phyloP scores from a whole-genome alignment of 2,797 vertebrate genomes.

The Epinephelus coioides region DNA sequence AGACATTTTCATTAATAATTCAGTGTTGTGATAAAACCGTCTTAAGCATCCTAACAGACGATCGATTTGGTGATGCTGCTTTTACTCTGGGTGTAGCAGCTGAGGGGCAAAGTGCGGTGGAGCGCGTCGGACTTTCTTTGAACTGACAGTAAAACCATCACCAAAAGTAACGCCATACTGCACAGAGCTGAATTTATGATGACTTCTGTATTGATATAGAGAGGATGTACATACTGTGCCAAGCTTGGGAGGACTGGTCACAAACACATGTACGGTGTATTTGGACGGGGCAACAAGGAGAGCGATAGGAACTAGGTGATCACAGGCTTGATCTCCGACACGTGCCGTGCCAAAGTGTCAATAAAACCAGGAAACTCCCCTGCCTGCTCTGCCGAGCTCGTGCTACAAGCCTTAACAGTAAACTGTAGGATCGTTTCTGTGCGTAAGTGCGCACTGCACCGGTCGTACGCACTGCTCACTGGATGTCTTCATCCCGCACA shows the following conservation, averaged over 20 bases:
- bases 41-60: not conserved
- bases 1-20: constrained; percentile 30
- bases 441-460: constrained; percentile 74
- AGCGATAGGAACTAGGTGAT: not conserved
- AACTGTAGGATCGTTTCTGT: not conserved
- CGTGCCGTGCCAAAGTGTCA: not conserved
- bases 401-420: not conserved
- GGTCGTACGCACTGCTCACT: constrained; percentile 38
- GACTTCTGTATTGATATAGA: not conserved
- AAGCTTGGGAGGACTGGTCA: too few relatives aligned
- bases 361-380: not conserved
- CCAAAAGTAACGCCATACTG: not conserved
- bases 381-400: not conserved
- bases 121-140: constrained; percentile 22
- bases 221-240: not conserved
- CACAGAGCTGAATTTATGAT: not conserved
- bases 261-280: not conserved
- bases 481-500: constrained; percentile 20
- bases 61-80: not conserved
- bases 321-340: too few relatives aligned
- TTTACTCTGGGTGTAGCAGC: not conserved
- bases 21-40: constrained; percentile 14
- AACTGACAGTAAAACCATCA: not conserved
- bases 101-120: not conserved
- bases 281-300: not conserved